A percentile compares a stretch with the other conserved stretches of the same genome.
Conservation (phyloP, 2,113 vertebrate species). For the Blennius ocellaris region DNA sequence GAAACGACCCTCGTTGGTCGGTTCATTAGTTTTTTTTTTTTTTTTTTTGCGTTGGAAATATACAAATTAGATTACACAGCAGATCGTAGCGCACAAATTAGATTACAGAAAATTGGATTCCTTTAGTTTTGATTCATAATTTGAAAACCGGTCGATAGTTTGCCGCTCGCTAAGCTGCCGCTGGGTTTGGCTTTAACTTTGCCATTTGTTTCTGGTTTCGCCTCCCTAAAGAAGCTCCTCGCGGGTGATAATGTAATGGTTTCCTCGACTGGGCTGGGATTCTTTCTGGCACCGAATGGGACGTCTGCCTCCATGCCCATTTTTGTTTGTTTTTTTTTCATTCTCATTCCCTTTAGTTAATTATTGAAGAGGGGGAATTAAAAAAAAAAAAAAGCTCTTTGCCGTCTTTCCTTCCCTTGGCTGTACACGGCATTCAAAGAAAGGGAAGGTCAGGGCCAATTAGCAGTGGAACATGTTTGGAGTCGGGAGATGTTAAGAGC, state of each 20-base stretch:
- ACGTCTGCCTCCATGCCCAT: slow-evolving; percentile 14
- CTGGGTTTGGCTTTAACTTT: slow-evolving; percentile 39
- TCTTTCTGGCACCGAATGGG: slow-evolving; percentile 31
- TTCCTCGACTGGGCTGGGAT: slow-evolving; percentile 24
- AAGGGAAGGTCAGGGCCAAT: slow-evolving; percentile 59
- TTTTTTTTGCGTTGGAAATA: slow-evolving; percentile 49
- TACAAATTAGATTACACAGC: slow-evolving; percentile 79
- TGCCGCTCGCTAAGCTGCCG: slow-evolving; percentile 30
- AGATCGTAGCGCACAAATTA: slow-evolving; percentile 65
- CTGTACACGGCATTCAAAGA: slow-evolving; percentile 38
- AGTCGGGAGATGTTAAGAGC: slow-evolving; percentile 21
- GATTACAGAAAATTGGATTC: slow-evolving; percentile 76
- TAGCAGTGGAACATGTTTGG: slow-evolving; percentile 44
- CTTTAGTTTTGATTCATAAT: slow-evolving; percentile 76
- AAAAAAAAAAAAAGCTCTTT: slow-evolving; percentile 34
- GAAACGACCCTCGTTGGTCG: slow-evolving; percentile 54
- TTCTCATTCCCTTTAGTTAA: slow-evolving; percentile 49
- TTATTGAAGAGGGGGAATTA: slow-evolving; percentile 60
- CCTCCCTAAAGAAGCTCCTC: slow-evolving; percentile 26
- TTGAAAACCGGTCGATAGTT: slow-evolving; percentile 66
- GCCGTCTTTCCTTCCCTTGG: slow-evolving; percentile 30
- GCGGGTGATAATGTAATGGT: slow-evolving; percentile 44
- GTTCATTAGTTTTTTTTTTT: slow-evolving; percentile 72
- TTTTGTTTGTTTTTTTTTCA: slow-evolving; percentile 44
- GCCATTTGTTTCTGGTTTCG: slow-evolving; percentile 40